Conservation (phyloP, 2,797 vertebrate species). For the Rallus crepitans region DNA sequence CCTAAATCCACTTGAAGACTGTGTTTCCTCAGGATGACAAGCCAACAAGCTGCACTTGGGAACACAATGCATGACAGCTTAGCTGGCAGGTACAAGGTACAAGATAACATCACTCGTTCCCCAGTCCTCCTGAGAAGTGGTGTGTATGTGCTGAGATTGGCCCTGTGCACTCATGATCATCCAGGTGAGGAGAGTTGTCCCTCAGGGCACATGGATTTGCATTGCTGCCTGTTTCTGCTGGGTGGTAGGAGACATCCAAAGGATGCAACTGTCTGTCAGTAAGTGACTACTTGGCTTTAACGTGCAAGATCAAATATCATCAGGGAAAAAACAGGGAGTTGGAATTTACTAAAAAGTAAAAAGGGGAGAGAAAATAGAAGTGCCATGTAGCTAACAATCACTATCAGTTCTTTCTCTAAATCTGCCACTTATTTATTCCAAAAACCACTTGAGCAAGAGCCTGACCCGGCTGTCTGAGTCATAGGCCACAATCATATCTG, state of each 20-base stretch:
- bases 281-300: background rate
- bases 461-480: background rate
- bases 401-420: background rate
- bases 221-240: background rate
- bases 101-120: background rate
- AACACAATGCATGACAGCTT: background rate
- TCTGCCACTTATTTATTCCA: background rate
- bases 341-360: background rate
- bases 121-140: background rate
- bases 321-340: background rate
- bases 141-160: background rate
- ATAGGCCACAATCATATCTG: background rate
- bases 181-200: background rate
- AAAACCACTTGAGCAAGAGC: background rate
- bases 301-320: background rate
- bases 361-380: background rate
- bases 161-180: background rate
- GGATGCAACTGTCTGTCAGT: background rate
- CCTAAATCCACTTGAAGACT: background rate
- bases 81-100: background rate
- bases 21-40: slow-evolving; percentile 12
- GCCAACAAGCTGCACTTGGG: background rate
- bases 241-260: background rate
- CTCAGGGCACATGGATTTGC: background rate
- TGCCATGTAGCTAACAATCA: background rate